Percentiles rank a stretch among this genome's conserved stretches.
phyloP scores from a whole-genome alignment of 2,113 vertebrate species.

The Oxygymnocypris stewartii region DNA sequence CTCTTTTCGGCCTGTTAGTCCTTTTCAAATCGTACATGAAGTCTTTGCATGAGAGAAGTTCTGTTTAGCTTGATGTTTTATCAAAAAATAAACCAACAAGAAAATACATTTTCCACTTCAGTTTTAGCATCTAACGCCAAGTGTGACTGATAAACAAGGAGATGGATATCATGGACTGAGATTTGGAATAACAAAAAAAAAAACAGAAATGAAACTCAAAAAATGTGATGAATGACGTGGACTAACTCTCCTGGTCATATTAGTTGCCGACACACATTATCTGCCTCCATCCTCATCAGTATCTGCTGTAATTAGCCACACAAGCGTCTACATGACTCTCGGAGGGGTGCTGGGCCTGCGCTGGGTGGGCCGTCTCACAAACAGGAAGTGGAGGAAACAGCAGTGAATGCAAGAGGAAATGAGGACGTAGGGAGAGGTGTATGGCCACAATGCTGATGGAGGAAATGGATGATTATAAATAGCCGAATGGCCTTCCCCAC shows the following conservation, averaged over 20 bases:
- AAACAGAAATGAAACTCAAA: background rate
- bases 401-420: constrained; percentile 75
- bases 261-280: constrained; percentile 17
- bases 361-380: constrained; percentile 59
- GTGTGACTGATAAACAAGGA: background rate
- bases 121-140: background rate
- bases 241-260: background rate
- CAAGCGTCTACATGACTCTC: constrained; percentile 55
- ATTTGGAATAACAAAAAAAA: background rate
- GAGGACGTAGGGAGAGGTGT: constrained; percentile 58
- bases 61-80: constrained; percentile 21
- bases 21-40: constrained; percentile 67
- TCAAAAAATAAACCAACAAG: constrained; percentile 29
- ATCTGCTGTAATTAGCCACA: constrained; percentile 53
- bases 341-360: constrained; percentile 52
- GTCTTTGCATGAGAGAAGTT: constrained; percentile 35
- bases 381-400: constrained; percentile 79
- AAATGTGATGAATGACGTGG: background rate
- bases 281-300: constrained; percentile 15
- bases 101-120: background rate
- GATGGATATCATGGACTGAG: background rate
- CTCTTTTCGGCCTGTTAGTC: constrained; percentile 54
- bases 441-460: constrained; percentile 72
- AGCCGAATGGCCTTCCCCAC: constrained; percentile 64
- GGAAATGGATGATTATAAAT: constrained; percentile 77